phyloP scores from a whole-genome alignment of 2,113 vertebrate genomes.

The Physeter macrocephalus region DNA sequence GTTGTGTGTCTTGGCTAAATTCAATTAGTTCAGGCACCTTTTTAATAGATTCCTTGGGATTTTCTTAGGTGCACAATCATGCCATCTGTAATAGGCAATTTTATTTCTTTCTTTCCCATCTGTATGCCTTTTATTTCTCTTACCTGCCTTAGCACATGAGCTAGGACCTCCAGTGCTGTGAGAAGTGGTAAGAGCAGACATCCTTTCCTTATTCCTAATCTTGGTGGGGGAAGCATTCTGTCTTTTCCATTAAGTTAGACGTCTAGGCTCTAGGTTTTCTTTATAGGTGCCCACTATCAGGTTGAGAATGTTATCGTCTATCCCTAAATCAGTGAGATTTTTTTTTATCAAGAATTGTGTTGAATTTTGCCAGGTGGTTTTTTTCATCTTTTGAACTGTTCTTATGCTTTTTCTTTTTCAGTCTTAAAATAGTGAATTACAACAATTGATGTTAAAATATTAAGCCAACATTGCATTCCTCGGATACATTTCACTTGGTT shows the following conservation, averaged over 20 bases:
- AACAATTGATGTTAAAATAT: not conserved
- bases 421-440: not conserved
- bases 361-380: not conserved
- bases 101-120: not conserved
- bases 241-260: not conserved
- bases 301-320: not conserved
- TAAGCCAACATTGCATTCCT: not conserved
- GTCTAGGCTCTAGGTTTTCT: not conserved
- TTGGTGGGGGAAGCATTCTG: not conserved
- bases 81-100: not conserved
- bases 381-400: not conserved
- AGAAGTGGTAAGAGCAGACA: not conserved
- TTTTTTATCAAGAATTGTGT: not conserved
- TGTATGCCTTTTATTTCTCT: not conserved
- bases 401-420: not conserved
- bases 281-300: not conserved
- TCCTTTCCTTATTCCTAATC: not conserved
- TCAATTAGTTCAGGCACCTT: not conserved
- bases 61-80: not conserved
- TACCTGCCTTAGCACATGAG: not conserved
- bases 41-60: not conserved
- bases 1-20: not conserved
- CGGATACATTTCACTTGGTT: not conserved
- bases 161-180: not conserved
- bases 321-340: not conserved